Base-by-base conservation (phyloP, 2,888 invertebrate genomes). In the Galeruca laticollis region DNA sequence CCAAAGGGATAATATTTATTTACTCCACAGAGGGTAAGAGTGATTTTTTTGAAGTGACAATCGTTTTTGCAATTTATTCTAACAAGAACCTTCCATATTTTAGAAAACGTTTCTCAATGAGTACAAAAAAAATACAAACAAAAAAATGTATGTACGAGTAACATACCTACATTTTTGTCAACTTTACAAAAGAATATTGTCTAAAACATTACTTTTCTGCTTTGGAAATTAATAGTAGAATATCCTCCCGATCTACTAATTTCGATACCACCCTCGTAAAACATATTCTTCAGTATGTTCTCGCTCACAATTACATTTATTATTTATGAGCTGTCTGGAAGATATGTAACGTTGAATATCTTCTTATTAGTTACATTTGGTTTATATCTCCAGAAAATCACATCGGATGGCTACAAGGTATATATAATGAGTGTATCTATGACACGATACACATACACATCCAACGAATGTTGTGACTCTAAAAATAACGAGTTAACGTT, bases 271-370 rank as follows among this genome's bases (percentile, higher is more conserved):
- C 60, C 66, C 66, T 60, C 52, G 66, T 67, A 67, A 15, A 57
- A 49, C 13, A 43, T 54, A 33, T 31, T 49, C 20, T 47, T 49
- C 47, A 76, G 77, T 76, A 77, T 75, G 72, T 73, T 79, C 78
- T 78, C 75, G 75, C 73, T 75, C 76, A 79, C 79, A 81, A 81
- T 81, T 79, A 81, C 51, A 51, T 81, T 81, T 81, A 80, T 81
- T 81, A 81, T 80, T 81, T 80, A 81, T 79, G 79, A 75, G 72
- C 75, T 68, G 71, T 69, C 73, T 77, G 75, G 77, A 76, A 60
- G 35, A 61, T 65, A 70, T 57, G 64, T 75, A 76, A 74, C 77
- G 72, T 71, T 63, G 70, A 75, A 78, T 76, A 73, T 76, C 75
- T 76, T 75, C 77, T 77, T 79, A 77, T 78, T 78, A 77, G 77